Evolutionary conservation across 2,113 vertebrate species (phyloP).

Genomic region (Chloropsis cyanopogon): DNA sequence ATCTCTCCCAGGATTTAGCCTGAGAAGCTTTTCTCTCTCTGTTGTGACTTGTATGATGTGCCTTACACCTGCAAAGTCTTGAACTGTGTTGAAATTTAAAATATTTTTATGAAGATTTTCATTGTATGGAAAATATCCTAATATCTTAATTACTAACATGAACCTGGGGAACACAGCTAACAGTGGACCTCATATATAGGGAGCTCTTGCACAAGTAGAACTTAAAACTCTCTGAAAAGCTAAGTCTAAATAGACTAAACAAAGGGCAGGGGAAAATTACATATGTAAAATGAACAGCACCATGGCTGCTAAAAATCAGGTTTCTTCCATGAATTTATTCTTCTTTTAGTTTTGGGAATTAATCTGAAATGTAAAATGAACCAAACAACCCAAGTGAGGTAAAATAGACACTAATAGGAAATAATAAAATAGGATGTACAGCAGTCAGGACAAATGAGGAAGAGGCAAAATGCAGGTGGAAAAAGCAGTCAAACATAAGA

Average conservation of each 20-base stretch:
- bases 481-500: neutral
- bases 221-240: neutral
- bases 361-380: neutral
- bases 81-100: neutral
- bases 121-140: neutral
- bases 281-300: neutral
- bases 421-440: neutral
- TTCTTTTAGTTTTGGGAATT: neutral
- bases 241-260: neutral
- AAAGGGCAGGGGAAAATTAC: neutral
- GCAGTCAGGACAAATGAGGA: neutral
- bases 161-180: neutral
- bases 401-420: neutral
- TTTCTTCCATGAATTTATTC: neutral
- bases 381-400: neutral
- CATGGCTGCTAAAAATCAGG: neutral
- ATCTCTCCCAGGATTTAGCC: neutral
- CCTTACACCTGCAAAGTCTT: neutral
- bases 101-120: neutral
- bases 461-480: neutral
- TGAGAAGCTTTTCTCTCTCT: neutral
- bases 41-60: neutral
- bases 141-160: neutral
- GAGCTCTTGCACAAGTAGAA: neutral
- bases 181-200: neutral